Percentiles rank a stretch among this genome's conserved stretches.
Evolutionary conservation across 2,888 invertebrate species (phyloP).

Genomic region (Alsophila aescularia): DNA sequence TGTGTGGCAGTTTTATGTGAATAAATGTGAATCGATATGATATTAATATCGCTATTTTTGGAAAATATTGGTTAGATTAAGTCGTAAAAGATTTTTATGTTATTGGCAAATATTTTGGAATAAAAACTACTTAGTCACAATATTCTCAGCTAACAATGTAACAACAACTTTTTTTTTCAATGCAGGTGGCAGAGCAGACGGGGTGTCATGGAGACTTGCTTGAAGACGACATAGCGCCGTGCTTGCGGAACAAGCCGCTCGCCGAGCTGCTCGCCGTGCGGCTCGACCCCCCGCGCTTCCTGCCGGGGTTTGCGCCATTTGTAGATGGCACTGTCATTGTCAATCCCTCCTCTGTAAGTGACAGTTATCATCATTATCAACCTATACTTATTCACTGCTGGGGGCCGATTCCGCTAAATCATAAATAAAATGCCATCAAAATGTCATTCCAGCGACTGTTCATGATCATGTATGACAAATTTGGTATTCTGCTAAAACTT

Average conservation of each 20-base stretch:
- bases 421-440: too few relatives aligned
- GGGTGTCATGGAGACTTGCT: conserved; percentile 92
- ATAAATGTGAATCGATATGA: conserved; percentile 15
- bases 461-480: too few relatives aligned
- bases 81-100: conserved; percentile 9
- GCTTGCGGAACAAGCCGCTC: conserved; percentile 91
- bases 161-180: conserved; percentile 6
- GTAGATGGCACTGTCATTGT: conserved; percentile 95
- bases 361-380: too few relatives aligned
- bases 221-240: conserved; percentile 93
- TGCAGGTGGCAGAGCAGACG: conserved; percentile 91
- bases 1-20: conserved; percentile 5
- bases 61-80: conserved; percentile 1
- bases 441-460: too few relatives aligned
- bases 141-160: background rate
- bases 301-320: conserved; percentile 97
- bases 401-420: too few relatives aligned
- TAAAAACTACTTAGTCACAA: background rate
- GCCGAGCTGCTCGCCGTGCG: conserved; percentile 89
- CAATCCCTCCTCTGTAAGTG: conserved; percentile 85
- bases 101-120: background rate
- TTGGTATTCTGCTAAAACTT: too few relatives aligned
- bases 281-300: conserved; percentile 91
- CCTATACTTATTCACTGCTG: too few relatives aligned
- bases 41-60: conserved; percentile 8